These are phyloP conservation scores for Eupeodes latifasciatus DNA, from an alignment of 2,888 invertebrate genomes.

Conservation along the genomic window DNA sequence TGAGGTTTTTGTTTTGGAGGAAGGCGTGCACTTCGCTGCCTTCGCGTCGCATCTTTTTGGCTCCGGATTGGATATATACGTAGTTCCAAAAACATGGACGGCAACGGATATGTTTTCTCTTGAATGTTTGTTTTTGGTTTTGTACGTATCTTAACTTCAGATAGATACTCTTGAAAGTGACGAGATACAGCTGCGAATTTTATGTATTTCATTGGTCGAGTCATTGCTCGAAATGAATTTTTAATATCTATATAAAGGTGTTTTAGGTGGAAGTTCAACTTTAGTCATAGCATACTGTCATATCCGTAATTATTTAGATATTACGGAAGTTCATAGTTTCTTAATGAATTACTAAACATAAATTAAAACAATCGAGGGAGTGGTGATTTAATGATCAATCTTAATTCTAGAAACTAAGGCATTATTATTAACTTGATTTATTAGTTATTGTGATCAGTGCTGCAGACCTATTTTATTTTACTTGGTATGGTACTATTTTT, in stretches of 20 bases:
- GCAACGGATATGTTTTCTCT: conserved; percentile 26
- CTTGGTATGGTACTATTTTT: neutral
- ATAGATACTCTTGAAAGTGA: conserved; percentile 52
- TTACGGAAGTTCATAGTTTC: conserved; percentile 15
- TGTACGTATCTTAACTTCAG: conserved; percentile 34
- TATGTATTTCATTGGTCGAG: conserved; percentile 28
- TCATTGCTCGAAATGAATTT: conserved; percentile 29
- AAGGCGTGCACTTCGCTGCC: conserved; percentile 27
- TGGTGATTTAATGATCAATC: conserved; percentile 2
- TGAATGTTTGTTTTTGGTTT: neutral
- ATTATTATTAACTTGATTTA: neutral
- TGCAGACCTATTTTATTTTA: neutral
- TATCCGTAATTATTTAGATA: neutral
- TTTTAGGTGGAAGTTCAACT: conserved; percentile 58
- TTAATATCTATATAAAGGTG: conserved; percentile 26
- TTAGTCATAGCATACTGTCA: conserved; percentile 39
- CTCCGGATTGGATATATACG: neutral
- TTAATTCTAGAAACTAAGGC: neutral
- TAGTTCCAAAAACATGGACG: conserved; percentile 16
- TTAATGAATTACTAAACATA: neutral
- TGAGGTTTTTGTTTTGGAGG: conserved; percentile 25
- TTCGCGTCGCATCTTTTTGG: neutral
- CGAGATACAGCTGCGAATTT: conserved; percentile 54
- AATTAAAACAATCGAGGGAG: conserved; percentile 27
- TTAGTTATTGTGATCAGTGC: neutral